Conservation (phyloP, 2,113 vertebrate species). For the Anthoscopus minutus region DNA sequence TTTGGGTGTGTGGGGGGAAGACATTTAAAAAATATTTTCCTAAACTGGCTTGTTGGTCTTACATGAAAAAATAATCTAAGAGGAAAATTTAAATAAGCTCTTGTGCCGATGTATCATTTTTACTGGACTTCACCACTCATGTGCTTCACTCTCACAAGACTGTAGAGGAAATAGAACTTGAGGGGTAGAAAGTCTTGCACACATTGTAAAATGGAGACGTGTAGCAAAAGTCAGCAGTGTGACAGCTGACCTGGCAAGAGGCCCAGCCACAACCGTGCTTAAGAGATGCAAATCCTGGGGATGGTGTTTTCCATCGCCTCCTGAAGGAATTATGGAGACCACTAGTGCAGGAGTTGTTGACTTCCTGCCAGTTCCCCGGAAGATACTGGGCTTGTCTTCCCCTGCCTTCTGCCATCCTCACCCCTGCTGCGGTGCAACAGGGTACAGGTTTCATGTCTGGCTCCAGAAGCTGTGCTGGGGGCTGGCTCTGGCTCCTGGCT, state of each 20-base stretch:
- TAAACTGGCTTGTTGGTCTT: conserved; percentile 53
- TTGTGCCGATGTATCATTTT: conserved; percentile 5
- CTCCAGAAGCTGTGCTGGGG: not conserved
- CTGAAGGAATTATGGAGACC: not conserved
- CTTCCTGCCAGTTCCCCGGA: not conserved
- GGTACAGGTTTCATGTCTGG: not conserved
- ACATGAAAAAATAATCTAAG: conserved; percentile 33
- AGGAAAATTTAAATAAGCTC: conserved; percentile 48
- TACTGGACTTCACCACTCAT: not conserved
- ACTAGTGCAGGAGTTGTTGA: not conserved
- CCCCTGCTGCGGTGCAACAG: not conserved
- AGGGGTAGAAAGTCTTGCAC: not conserved
- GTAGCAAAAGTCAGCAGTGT: not conserved
- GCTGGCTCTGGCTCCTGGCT: not conserved
- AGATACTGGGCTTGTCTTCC: not conserved
- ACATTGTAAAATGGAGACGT: not conserved
- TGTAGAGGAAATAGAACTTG: not conserved
- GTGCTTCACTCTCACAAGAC: not conserved
- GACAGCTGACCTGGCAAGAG: not conserved
- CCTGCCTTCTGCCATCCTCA: too few relatives aligned
- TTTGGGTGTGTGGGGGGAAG: conserved; percentile 42
- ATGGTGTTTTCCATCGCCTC: not conserved
- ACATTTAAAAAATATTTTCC: conserved; percentile 48
- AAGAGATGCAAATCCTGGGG: not conserved
- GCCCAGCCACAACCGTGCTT: not conserved